A percentile compares a stretch with the other conserved stretches of the same genome.
Conservation (phyloP, 2,113 vertebrate species). For the Boulengeromyrus knoepffleri region DNA sequence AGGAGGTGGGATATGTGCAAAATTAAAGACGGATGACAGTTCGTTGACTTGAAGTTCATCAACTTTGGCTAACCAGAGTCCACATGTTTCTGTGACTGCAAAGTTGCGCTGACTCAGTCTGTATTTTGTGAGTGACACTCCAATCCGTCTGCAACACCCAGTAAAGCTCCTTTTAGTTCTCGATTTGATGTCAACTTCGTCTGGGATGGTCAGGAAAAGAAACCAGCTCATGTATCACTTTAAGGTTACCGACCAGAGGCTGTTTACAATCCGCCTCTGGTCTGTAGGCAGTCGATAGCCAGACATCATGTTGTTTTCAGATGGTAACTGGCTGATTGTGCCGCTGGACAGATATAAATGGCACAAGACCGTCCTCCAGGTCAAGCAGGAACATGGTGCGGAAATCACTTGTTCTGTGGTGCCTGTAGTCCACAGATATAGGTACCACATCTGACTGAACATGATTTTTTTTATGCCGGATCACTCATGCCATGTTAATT, state of each 20-base stretch:
- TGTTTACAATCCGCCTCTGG: not conserved
- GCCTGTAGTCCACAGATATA: not conserved
- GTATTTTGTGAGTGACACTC: not conserved
- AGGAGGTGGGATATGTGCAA: not conserved
- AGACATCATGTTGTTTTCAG: slow-evolving; percentile 2
- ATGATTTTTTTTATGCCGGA: not conserved
- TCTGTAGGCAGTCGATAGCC: not conserved
- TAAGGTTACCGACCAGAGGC: not conserved
- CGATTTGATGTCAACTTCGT: not conserved
- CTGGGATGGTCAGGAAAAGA: not conserved
- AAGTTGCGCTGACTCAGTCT: not conserved
- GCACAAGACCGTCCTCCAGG: not conserved
- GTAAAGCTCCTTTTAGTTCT: not conserved
- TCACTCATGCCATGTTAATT: not conserved
- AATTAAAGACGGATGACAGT: not conserved
- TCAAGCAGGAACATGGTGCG: not conserved
- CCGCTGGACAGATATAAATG: not conserved
- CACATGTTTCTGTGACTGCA: not conserved
- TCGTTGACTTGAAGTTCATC: not conserved
- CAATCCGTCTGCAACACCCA: not conserved
- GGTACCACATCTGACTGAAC: not conserved
- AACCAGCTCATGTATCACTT: not conserved
- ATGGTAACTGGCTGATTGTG: not conserved
- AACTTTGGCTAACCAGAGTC: not conserved
- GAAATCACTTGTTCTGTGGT: not conserved